Conservation (phyloP, 1,140 invertebrate species). For the Xylocopa sonorina region DNA sequence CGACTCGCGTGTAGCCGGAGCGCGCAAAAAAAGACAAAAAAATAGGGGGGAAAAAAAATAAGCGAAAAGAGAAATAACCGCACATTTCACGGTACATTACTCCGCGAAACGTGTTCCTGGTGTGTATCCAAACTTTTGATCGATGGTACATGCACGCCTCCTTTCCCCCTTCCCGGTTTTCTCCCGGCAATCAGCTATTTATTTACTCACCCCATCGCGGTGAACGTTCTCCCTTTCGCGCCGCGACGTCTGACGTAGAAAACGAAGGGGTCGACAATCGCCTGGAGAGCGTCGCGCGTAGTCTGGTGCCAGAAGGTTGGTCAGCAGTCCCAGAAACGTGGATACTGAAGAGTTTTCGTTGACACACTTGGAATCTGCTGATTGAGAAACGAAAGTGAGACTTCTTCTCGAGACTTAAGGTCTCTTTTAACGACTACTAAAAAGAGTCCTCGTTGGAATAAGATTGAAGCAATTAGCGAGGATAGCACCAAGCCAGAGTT, state of each 20-base stretch:
- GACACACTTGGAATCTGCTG: background rate
- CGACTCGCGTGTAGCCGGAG: too few relatives aligned
- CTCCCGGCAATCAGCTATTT: constrained; percentile 32
- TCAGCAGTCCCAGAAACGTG: constrained; percentile 34
- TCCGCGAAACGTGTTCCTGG: background rate
- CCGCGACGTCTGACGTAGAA: constrained; percentile 5
- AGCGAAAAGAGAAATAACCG: constrained; percentile 8
- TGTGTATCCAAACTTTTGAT: constrained; percentile 32
- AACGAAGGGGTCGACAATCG: constrained; percentile 2
- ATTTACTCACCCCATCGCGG: background rate
- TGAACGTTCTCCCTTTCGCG: background rate
- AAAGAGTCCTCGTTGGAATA: background rate
- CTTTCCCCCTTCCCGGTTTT: background rate
- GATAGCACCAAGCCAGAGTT: background rate
- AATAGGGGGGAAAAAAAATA: too few relatives aligned
- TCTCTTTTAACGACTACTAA: background rate
- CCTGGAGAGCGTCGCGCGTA: background rate
- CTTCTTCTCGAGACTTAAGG: background rate
- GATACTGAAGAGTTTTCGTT: constrained; percentile 48
- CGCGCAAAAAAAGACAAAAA: too few relatives aligned
- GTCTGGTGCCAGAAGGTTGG: constrained; percentile 1
- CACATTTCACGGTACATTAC: constrained; percentile 16
- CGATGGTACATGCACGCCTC: background rate
- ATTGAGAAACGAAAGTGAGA: background rate
- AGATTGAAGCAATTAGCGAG: background rate